Evolutionary conservation across 1,140 invertebrate species (phyloP).

Genomic region (Drosophila takahashii): DNA sequence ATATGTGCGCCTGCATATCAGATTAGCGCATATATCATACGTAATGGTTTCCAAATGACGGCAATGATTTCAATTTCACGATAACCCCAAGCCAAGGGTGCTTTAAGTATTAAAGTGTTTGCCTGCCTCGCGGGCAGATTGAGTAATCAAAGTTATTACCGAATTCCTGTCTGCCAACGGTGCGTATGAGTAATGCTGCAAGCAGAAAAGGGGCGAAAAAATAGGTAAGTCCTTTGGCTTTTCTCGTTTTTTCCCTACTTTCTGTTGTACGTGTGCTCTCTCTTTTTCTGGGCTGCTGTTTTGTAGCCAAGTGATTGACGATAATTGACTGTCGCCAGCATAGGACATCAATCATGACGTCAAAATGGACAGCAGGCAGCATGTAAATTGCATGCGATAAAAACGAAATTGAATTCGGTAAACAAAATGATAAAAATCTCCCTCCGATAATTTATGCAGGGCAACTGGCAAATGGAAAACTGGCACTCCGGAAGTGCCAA

Average conservation of each 20-base stretch:
- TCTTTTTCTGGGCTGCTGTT: slow-evolving; percentile 8
- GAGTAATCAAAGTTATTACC: slow-evolving; percentile 59
- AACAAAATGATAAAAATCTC: slow-evolving; percentile 80
- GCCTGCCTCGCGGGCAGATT: slow-evolving; percentile 35
- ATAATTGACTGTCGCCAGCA: slow-evolving; percentile 80
- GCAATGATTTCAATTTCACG: slow-evolving; percentile 79
- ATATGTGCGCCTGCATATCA: slow-evolving; percentile 63
- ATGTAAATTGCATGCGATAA: slow-evolving; percentile 80
- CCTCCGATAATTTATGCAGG: slow-evolving; percentile 71
- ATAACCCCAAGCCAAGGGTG: slow-evolving; percentile 32
- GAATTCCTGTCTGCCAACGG: slow-evolving; percentile 34
- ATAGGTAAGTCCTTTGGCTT: background rate
- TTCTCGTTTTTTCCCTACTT: background rate
- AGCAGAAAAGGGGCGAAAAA: background rate
- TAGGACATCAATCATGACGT: slow-evolving; percentile 77
- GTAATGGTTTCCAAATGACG: slow-evolving; percentile 78
- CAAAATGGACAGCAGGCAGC: slow-evolving; percentile 75
- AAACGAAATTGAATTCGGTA: slow-evolving; percentile 77
- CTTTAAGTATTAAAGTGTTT: slow-evolving; percentile 51
- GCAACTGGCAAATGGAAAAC: background rate
- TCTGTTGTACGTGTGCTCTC: slow-evolving; percentile 4
- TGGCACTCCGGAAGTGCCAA: slow-evolving; percentile 7
- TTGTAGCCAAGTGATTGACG: slow-evolving; percentile 73
- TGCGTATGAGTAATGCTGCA: slow-evolving; percentile 72
- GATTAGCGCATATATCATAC: slow-evolving; percentile 79